Evolutionary conservation across 92 coral and sea anemone species (phyloP), one percentile per base, ranked within the genome.

Genomic region (Parazoanthus swiftii): DNA sequence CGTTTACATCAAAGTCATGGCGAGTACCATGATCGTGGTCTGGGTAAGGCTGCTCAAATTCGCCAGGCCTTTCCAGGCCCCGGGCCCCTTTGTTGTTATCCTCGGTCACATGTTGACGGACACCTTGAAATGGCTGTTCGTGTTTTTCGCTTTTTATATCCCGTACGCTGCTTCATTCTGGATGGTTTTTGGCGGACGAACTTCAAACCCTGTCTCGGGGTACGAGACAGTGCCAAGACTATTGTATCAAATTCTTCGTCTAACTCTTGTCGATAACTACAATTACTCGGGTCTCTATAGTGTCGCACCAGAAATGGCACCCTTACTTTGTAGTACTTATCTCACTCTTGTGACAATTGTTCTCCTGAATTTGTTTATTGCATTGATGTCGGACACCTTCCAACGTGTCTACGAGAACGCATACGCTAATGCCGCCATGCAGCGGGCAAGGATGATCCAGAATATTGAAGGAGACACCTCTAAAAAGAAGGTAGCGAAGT

Each of bases 381-480:
- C 95, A 44, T 77, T 93, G n/a, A 81, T 93, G 94, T 89, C 95
- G 56, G 93, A 93, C 44, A 93, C 95, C 6, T 93, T 93, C 83
- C 95, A 93, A 66, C 93, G 95, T 21, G 95, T 93, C 14, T 91
- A 89, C 82, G 95, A 93, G 79, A 93, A 93, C 70, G 93, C 95
- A 1, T 89, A 89, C n/a, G 95, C 94, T 54, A 93, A 92, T 39
- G 94, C 95, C 9, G 90, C 85, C 4, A 91, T 93, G 94, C 91
- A 93, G 39, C 90, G 91, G 44, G 95, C 94, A 50, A 87, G 91
- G 59, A 92, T 91, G 42, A 37, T 93, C 79, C 91, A 89, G 81
- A 86, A 63, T 50, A 48, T 93, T 18, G 93, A 93, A 56, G 76
- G 89, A 51, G 77, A 84, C 18, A 89, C 91, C 9, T 91, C 94